A percentile compares a stretch with the other conserved stretches of the same genome.
Evolutionary conservation across 2,113 vertebrate genomes (phyloP).

Genomic region (Meleagris gallopavo): DNA sequence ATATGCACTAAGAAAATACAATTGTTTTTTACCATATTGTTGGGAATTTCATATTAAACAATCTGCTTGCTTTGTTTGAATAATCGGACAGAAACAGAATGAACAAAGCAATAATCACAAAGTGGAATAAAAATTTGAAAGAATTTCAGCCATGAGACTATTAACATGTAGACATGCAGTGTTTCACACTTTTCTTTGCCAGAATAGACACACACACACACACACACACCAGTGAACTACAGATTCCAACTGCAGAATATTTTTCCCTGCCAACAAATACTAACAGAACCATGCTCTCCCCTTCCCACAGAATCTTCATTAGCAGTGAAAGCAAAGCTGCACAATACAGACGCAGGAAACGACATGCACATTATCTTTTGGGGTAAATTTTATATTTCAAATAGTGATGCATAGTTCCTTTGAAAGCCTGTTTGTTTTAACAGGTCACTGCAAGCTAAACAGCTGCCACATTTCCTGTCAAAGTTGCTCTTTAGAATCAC

Average conservation of each 20-base stretch:
- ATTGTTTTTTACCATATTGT: accelerated
- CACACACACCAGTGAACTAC: not conserved
- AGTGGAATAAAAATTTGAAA: not conserved
- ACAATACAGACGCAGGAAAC: not conserved
- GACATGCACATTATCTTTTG: not conserved
- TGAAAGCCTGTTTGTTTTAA: constrained; percentile 18
- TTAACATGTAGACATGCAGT: not conserved
- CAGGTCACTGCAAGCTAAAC: not conserved
- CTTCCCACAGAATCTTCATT: not conserved
- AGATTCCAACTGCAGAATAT: not conserved
- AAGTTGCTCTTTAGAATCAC: not conserved
- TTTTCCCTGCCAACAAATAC: not conserved
- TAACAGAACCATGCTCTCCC: not conserved
- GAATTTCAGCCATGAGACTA: not conserved
- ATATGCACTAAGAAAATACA: not conserved
- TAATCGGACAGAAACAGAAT: not conserved
- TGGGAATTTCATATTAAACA: not conserved
- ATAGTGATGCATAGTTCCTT: not conserved
- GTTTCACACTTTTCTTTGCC: not conserved
- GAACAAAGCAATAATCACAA: not conserved
- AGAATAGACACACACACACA: not conserved
- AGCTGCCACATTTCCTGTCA: not conserved
- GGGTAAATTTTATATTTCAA: not conserved
- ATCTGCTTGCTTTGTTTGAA: not conserved
- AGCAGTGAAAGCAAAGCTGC: not conserved